Evolutionary conservation across 2,888 invertebrate species (phyloP).

Genomic region (Cerceris ruficornis): DNA sequence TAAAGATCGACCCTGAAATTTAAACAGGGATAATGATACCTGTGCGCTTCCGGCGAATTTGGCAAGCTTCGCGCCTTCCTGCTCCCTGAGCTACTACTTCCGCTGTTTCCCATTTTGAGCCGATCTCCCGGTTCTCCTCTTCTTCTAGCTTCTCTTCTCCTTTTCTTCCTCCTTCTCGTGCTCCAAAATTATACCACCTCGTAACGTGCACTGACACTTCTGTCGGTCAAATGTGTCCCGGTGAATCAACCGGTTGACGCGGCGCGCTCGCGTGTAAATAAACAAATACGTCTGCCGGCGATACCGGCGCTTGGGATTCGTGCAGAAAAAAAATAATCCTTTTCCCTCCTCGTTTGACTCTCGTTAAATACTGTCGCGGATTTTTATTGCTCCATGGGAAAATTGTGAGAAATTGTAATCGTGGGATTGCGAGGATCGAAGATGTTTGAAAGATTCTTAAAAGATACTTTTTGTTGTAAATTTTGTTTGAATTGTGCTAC

Average conservation of each 20-base stretch:
- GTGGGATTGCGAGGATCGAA: too few species aligned
- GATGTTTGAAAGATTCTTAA: too few species aligned
- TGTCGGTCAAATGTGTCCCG: constrained; percentile 54
- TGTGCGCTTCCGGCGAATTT: constrained; percentile 89
- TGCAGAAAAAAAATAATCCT: neutral
- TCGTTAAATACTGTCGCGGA: too few species aligned
- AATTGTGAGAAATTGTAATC: too few species aligned
- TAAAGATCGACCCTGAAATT: constrained; percentile 13
- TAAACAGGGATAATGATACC: constrained; percentile 82
- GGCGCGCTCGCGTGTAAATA: constrained; percentile 44
- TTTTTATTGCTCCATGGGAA: too few species aligned
- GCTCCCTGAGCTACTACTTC: constrained; percentile 82
- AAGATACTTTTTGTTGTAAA: too few species aligned
- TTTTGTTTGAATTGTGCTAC: too few species aligned
- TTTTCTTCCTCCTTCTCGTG: constrained; percentile 6
- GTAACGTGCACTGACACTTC: constrained; percentile 44
- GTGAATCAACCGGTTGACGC: constrained; percentile 57
- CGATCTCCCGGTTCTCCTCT: neutral
- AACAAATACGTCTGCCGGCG: constrained; percentile 33
- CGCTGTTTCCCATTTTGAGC: constrained; percentile 76
- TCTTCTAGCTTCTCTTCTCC: neutral
- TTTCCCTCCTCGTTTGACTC: neutral
- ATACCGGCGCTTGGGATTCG: neutral
- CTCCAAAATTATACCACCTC: constrained; percentile 34
- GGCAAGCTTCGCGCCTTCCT: constrained; percentile 89